These are phyloP conservation scores for Crocodylus rhombifer DNA, from an alignment of 2,797 vertebrate species.

Conservation along the genomic window DNA sequence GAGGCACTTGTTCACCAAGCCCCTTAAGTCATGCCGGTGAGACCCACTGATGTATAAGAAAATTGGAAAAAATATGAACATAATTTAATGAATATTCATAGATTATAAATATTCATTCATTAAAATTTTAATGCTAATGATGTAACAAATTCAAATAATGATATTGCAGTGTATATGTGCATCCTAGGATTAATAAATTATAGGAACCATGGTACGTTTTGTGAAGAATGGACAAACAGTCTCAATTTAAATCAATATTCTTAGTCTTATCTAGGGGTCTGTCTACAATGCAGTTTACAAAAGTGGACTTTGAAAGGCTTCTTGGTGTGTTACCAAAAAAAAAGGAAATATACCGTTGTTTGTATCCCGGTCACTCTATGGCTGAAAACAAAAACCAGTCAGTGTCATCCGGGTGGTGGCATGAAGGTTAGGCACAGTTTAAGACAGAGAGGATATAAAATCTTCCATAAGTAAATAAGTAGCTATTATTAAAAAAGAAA, in stretches of 20 bases:
- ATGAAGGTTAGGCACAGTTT: no score
- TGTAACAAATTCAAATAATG: constrained; percentile 34
- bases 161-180: neutral
- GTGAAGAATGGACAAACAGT: neutral
- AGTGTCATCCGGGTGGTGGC: no score
- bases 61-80: neutral
- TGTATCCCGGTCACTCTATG: no score
- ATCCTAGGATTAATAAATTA: constrained; percentile 22
- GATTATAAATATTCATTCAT: constrained; percentile 37
- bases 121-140: constrained; percentile 31
- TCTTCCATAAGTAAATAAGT: no score
- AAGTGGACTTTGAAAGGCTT: no score
- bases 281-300: no score
- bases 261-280: neutral
- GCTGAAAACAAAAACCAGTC: no score
- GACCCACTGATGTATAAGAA: neutral
- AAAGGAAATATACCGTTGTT: no score
- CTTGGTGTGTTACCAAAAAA: no score
- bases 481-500: no score
- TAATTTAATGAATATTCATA: constrained; percentile 37
- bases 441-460: no score
- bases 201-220: neutral
- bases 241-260: neutral
- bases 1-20: neutral
- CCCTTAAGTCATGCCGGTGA: neutral